These are phyloP conservation scores for Ceratotherium simum DNA, from an alignment of 2,113 vertebrate species.

Conservation along the genomic window DNA sequence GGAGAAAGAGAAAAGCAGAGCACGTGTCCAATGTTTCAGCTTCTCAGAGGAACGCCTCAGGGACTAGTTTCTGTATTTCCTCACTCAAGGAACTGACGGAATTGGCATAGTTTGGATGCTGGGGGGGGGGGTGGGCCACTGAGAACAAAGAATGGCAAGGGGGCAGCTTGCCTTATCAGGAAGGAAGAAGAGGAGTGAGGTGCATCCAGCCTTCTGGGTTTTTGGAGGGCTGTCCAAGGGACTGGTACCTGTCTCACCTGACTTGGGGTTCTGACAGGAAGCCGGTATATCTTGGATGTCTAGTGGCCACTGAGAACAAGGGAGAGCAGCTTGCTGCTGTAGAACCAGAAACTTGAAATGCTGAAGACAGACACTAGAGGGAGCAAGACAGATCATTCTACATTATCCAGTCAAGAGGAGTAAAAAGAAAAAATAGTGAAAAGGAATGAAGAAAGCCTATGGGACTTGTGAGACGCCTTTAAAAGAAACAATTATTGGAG, in stretches of 20 bases:
- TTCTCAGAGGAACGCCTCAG: neutral
- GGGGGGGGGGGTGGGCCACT: neutral
- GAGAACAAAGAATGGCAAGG: neutral
- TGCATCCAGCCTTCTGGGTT: neutral
- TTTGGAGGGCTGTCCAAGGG: neutral
- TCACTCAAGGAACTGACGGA: neutral
- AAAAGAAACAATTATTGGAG: neutral
- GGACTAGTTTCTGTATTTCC: neutral
- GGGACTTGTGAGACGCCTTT: neutral
- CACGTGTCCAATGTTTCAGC: neutral
- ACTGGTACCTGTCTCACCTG: neutral
- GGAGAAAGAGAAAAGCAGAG: neutral
- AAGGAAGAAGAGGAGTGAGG: neutral
- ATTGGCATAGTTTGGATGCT: neutral
- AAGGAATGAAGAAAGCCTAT: neutral
- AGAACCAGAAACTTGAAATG: conserved; percentile 7
- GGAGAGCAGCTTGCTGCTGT: neutral
- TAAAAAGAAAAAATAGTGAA: neutral
- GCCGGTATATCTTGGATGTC: neutral
- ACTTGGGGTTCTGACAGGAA: neutral
- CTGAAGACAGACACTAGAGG: neutral
- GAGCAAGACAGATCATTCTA: neutral
- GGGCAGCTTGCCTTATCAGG: neutral
- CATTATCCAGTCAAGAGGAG: neutral
- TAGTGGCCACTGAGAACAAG: neutral